Conservation (phyloP, 2,888 invertebrate genomes). For the Napeogenes sylphis region DNA sequence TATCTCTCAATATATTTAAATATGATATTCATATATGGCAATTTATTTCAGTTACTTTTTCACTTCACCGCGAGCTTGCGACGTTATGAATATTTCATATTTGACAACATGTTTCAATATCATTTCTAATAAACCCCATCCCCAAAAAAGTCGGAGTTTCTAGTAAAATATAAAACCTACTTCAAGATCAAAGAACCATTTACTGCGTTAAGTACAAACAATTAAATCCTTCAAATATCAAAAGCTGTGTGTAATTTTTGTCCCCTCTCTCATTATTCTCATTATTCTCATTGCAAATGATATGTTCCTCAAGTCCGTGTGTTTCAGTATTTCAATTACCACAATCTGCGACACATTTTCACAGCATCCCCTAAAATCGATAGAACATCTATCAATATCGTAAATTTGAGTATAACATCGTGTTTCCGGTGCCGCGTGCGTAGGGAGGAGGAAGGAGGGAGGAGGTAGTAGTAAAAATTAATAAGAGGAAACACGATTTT, state of each 20-base stretch:
- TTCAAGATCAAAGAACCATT: too few relatives aligned
- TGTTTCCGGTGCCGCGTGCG: conserved; percentile 33
- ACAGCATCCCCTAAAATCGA: conserved; percentile 37
- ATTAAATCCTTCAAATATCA: too few relatives aligned
- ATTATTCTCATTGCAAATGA: too few relatives aligned
- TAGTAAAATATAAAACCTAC: too few relatives aligned
- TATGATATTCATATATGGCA: too few relatives aligned
- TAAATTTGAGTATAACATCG: conserved; percentile 42
- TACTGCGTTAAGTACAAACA: too few relatives aligned
- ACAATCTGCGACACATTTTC: conserved; percentile 53
- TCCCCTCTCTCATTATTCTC: too few relatives aligned
- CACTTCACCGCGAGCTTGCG: neutral
- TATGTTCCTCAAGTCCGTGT: conserved; percentile 16
- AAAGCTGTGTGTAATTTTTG: too few relatives aligned
- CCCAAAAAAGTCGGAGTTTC: too few relatives aligned
- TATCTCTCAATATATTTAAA: too few relatives aligned
- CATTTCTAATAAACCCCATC: neutral
- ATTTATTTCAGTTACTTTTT: neutral
- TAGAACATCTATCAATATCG: conserved; percentile 42
- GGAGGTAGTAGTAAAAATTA: conserved; percentile 35
- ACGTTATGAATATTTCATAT: conserved; percentile 14
- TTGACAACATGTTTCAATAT: conserved; percentile 1
- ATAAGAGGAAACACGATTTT: conserved; percentile 41
- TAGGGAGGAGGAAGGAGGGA: too few relatives aligned
- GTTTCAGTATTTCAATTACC: conserved; percentile 38